Evolutionary conservation across 2,113 vertebrate genomes (phyloP), one percentile per base, ranked within the genome.

Genomic region (Ctenomys sociabilis): DNA sequence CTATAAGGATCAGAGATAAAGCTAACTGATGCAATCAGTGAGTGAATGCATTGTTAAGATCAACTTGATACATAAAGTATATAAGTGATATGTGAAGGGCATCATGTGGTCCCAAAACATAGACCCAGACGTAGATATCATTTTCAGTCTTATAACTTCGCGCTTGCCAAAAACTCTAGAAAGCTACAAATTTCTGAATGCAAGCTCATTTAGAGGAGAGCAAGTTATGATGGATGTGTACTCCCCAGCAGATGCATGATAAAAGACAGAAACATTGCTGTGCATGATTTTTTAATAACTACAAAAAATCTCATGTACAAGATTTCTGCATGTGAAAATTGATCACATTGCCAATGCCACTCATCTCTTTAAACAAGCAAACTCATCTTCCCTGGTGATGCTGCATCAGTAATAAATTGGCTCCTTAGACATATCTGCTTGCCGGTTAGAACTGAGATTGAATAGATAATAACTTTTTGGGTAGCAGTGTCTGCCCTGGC

Each of bases 361-460:
- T 96, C 96, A 96, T 95, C 73, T 95, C 91, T 95, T 95, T 97
- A 91, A 96, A 95, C 93, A 96, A 96, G 78, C 92, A 97, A 96
- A 96, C 93, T 95, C 95, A 95, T 96, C 95, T 97, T 97, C 90
- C 70, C 83, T 37, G 43, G 78, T 91, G 85, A 88, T 96, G 68
- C 84, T 95, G 70, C 54, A 91, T 96, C 85, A 14, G 78, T 91
- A 95, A 97, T 95, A 97, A 97, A 95, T 94, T 95, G 90, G 92
- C 70, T 95, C 35, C 49, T 95, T 52, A 73, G 94, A 96, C 81
- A 91, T 80, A 93, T 84, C 87, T 89, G 64, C 96, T 97, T 96
- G 82, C 80, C 84, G 59, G 93, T 97, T 97, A 93, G 94, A 95
- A 95, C 88, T 77, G 82, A 96, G 88, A 96, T 88, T 61, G 95